These are phyloP conservation scores for Hedychridium roseum DNA, from an alignment of 2,888 invertebrate species.

Conservation along the genomic window DNA sequence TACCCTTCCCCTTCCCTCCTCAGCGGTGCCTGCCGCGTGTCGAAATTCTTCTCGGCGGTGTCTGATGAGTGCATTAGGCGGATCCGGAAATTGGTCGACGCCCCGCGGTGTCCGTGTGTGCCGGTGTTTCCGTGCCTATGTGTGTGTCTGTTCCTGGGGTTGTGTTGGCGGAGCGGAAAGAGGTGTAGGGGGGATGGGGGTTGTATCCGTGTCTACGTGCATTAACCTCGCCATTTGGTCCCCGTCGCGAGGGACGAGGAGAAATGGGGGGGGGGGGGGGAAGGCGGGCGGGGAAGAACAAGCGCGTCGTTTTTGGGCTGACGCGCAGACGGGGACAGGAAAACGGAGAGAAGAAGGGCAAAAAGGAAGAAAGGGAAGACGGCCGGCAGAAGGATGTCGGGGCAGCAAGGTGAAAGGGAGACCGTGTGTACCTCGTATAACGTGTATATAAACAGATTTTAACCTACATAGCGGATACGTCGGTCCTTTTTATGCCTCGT, in stretches of 20 bases:
- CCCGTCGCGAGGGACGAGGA: conserved; percentile 12
- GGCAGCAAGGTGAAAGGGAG: conserved; percentile 18
- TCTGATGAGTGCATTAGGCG: conserved; percentile 37
- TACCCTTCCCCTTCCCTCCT: conserved; percentile 15
- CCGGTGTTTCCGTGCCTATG: too few species aligned
- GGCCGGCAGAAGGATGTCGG: conserved; percentile 10
- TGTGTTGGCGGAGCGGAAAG: too few species aligned
- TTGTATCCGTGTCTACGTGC: too few species aligned
- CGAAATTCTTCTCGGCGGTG: conserved; percentile 22
- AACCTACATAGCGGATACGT: conserved; percentile 23
- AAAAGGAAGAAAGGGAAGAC: neutral
- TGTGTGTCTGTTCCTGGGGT: too few species aligned
- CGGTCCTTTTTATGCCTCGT: conserved; percentile 9
- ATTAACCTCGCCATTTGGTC: conserved; percentile 37
- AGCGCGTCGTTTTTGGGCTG: too few species aligned
- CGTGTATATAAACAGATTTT: conserved; percentile 35
- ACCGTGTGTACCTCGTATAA: conserved; percentile 25
- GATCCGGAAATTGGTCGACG: conserved; percentile 48
- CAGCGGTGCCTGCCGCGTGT: too few species aligned
- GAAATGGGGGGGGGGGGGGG: too few species aligned
- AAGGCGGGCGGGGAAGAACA: too few species aligned
- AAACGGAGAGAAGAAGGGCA: neutral
- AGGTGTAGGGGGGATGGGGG: too few species aligned
- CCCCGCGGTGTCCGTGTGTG: conserved; percentile 42
- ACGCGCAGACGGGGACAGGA: too few species aligned